Evolutionary conservation across 64 coral and sea anemone genomes (phyloP).

Genomic region (Pachyseris speciosa): DNA sequence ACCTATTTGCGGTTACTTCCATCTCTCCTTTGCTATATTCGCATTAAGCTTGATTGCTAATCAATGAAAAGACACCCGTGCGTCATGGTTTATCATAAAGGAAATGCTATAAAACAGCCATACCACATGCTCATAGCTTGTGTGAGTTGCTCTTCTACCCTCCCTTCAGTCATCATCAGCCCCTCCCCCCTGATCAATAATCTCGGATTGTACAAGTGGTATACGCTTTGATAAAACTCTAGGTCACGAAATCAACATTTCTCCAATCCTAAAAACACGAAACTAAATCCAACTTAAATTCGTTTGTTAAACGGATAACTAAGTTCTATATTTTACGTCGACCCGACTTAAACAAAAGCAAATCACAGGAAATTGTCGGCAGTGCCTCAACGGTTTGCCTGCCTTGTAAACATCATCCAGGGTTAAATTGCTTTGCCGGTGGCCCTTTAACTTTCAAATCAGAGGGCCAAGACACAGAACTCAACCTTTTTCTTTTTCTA

Average conservation of each 20-base stretch:
- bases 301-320: too few species aligned
- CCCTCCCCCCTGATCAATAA: too few species aligned
- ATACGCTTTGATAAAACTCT: background rate
- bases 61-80: background rate
- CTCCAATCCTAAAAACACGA: background rate
- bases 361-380: background rate
- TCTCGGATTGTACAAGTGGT: background rate
- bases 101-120: too few species aligned
- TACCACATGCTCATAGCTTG: too few species aligned
- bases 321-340: too few species aligned
- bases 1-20: background rate
- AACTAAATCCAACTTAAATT: background rate
- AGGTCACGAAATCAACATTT: background rate
- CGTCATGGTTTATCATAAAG: background rate
- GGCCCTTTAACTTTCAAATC: background rate
- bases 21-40: background rate
- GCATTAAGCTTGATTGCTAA: background rate
- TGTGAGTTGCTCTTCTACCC: too few species aligned
- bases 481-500: too few species aligned
- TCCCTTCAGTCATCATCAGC: too few species aligned
- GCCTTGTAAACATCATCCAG: background rate
- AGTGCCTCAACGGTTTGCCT: background rate
- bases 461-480: background rate
- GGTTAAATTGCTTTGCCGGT: background rate
- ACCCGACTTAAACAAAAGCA: too few species aligned